These are phyloP conservation scores for Brotula barbata DNA, from an alignment of 2,797 vertebrate species.

Conservation along the genomic window DNA sequence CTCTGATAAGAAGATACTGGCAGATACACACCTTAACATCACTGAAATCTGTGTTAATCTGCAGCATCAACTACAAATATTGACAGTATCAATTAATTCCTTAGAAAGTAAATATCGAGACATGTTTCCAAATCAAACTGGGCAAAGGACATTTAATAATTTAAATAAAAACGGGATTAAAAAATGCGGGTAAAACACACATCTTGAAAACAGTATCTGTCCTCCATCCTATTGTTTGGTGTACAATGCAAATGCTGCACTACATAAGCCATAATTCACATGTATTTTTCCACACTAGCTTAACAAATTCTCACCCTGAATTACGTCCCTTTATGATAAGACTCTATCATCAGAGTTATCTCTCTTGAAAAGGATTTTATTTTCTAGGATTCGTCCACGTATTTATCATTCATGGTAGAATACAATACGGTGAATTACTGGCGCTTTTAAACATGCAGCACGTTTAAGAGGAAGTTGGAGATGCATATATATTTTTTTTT, in stretches of 20 bases:
- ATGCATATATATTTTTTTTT: slow-evolving; percentile 53
- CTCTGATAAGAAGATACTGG: slow-evolving; percentile 27
- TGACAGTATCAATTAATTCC: slow-evolving; percentile 57
- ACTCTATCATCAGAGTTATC: slow-evolving; percentile 17
- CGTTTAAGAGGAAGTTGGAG: slow-evolving; percentile 34
- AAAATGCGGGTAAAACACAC: slow-evolving; percentile 37
- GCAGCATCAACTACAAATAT: slow-evolving; percentile 51
- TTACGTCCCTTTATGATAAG: slow-evolving; percentile 22
- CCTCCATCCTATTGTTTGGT: slow-evolving; percentile 14
- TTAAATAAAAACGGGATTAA: slow-evolving; percentile 33
- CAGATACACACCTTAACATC: slow-evolving; percentile 44
- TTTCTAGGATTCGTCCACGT: not conserved
- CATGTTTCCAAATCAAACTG: slow-evolving; percentile 49
- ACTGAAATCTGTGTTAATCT: slow-evolving; percentile 60
- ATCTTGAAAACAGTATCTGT: slow-evolving; percentile 6
- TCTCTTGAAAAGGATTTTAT: not conserved
- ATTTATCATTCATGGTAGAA: not conserved
- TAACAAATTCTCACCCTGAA: slow-evolving; percentile 1
- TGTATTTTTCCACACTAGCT: not conserved
- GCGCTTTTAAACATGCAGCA: slow-evolving; percentile 36
- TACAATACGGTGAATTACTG: not conserved
- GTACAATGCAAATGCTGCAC: not conserved
- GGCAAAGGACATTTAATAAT: slow-evolving; percentile 55
- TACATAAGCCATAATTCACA: not conserved
- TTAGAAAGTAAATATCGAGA: slow-evolving; percentile 46